phyloP scores from a whole-genome alignment of 2,113 vertebrate species.

The Onychorhynchus coronatus region DNA sequence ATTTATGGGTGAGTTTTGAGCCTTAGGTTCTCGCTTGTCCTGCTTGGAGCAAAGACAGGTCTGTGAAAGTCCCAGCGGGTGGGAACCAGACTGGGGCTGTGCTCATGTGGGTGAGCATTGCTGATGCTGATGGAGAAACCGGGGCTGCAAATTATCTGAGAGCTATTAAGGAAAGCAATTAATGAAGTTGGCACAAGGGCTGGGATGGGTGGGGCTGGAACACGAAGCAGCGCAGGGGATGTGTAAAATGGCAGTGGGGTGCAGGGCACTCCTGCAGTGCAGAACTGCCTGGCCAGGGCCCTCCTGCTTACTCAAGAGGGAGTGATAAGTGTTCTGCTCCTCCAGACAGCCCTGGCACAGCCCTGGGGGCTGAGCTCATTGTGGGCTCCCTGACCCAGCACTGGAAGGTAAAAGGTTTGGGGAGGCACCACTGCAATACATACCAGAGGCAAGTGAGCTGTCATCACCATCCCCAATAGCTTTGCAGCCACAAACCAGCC shows the following conservation, averaged over 20 bases:
- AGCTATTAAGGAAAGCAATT: neutral
- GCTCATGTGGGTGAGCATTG: neutral
- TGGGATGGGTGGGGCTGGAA: neutral
- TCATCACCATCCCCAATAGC: neutral
- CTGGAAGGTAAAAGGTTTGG: neutral
- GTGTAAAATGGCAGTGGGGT: neutral
- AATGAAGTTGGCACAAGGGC: neutral
- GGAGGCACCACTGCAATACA: neutral
- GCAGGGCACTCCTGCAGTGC: accelerated
- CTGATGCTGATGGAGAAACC: neutral
- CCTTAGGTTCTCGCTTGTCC: neutral
- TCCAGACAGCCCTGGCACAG: neutral
- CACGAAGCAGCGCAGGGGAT: accelerated
- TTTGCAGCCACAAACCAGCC: neutral
- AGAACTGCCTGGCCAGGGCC: neutral
- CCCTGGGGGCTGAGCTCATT: neutral
- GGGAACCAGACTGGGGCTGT: neutral
- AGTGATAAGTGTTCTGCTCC: neutral
- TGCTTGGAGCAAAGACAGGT: neutral
- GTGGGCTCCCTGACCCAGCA: neutral
- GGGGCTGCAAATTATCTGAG: neutral
- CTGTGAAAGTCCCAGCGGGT: neutral
- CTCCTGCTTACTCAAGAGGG: neutral
- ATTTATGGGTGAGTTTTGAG: neutral
- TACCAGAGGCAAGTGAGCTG: neutral